Conservation (phyloP, 2,888 invertebrate species). For the Platycheirus rosarum region DNA sequence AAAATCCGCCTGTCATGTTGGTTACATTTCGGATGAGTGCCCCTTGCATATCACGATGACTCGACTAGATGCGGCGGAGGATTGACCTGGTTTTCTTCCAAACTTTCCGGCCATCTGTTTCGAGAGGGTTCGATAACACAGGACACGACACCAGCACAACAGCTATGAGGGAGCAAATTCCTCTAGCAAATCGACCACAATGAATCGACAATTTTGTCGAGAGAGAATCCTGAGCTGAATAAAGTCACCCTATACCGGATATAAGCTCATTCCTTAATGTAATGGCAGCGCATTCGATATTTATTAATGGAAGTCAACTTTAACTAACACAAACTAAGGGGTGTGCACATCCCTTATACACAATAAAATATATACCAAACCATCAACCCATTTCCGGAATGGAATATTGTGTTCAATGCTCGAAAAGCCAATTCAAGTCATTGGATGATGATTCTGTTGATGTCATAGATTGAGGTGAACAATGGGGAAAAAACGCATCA, state of each 20-base stretch:
- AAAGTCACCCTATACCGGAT: constrained; percentile 31
- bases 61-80: neutral
- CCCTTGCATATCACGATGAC: constrained; percentile 35
- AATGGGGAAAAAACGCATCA: constrained; percentile 26
- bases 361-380: constrained; percentile 28
- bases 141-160: neutral
- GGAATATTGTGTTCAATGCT: constrained; percentile 4
- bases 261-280: constrained; percentile 30
- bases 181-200: constrained; percentile 26
- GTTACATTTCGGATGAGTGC: constrained; percentile 18
- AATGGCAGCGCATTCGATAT: constrained; percentile 1
- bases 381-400: constrained; percentile 33
- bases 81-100: constrained; percentile 45
- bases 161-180: constrained; percentile 10
- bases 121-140: neutral
- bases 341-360: neutral
- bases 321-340: neutral
- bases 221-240: constrained; percentile 1
- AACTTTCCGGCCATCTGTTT: constrained; percentile 19
- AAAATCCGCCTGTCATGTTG: constrained; percentile 46
- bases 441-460: constrained; percentile 42
- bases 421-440: constrained; percentile 43
- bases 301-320: constrained; percentile 45
- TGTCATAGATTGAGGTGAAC: constrained; percentile 32
- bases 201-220: constrained; percentile 34